Base-by-base conservation (phyloP, 2,797 vertebrate genomes). In the Muraenolepis orangiensis region DNA sequence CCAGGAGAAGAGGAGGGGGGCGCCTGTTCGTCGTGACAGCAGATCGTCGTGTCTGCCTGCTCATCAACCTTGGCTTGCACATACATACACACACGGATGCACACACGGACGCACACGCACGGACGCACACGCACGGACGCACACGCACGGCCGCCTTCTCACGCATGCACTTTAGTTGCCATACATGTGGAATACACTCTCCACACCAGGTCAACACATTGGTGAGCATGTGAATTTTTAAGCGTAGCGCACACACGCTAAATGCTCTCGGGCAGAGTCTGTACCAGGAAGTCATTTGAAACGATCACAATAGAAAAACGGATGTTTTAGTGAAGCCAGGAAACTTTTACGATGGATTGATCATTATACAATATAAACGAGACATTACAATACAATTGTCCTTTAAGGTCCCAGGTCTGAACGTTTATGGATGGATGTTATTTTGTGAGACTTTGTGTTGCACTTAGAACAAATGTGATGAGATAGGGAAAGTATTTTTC, bases 1-100 rank as follows among this genome's bases (percentile, higher is more conserved):
- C 28, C 32, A 66, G 40, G 79, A 8, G 28, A n/a, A n/a, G 10
- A 67, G 66, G 51, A 72, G 77, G 71, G 64, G 66, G 70, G 79
- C 76, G 84, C 83, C 79, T 87, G 83, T 72, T 26, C 6, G 2
- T 26, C 73, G 79, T 82, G 78, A 85, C 87, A n/a, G 76, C 74
- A 82, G 79, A 79, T 78, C 75, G 82, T 80, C 71, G 75, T 74
- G 87, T 81, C 80, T 83, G 73, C 26, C 7, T 66, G 78, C 82
- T 90, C 83, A 89, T 90, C 87, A 87, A 89, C 86, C 86, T 90
- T 91, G 8, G 32, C 32, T 4, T 8, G 32, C 32, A 34, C 8
- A 8, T 34, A 34, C 32, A 75, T 18, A 12, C 20, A 36, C 38
- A 6, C 51, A 31, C 72, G n/a, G n/a, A n/a, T n/a, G 67, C 69